phyloP scores from a whole-genome alignment of 2,888 invertebrate species.

The Dasysyrphus tricinctus region DNA sequence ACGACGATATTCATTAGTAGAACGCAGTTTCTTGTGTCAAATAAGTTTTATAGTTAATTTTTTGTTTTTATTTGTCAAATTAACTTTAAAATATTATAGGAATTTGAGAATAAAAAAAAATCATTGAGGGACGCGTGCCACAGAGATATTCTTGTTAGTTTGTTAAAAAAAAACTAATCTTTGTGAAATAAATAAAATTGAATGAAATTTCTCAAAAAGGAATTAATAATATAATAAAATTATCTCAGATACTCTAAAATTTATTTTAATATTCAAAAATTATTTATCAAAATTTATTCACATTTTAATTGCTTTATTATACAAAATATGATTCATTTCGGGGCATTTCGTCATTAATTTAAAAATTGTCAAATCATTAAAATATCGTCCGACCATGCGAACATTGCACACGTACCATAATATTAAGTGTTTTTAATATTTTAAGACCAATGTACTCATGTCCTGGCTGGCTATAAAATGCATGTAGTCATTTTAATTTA shows the following conservation, averaged over 20 bases:
- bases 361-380: constrained; percentile 49
- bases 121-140: constrained; percentile 11
- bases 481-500: constrained; percentile 37
- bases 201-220: neutral
- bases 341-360: constrained; percentile 23
- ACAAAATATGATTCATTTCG: constrained; percentile 49
- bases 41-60: constrained; percentile 11
- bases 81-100: constrained; percentile 25
- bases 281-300: constrained; percentile 12
- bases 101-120: neutral
- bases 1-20: constrained; percentile 42
- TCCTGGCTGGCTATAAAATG: constrained; percentile 63
- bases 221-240: neutral
- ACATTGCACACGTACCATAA: constrained; percentile 40
- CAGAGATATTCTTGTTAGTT: neutral
- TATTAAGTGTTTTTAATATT: constrained; percentile 40
- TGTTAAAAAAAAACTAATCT: too few relatives aligned
- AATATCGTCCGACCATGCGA: constrained; percentile 28
- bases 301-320: constrained; percentile 33
- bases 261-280: neutral
- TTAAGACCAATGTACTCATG: constrained; percentile 49
- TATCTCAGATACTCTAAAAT: neutral
- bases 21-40: constrained; percentile 33
- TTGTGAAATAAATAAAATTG: neutral
- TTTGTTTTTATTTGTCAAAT: constrained; percentile 3